These are phyloP conservation scores for Drosophila dunni DNA, from an alignment of 1,140 invertebrate species.

Conservation along the genomic window DNA sequence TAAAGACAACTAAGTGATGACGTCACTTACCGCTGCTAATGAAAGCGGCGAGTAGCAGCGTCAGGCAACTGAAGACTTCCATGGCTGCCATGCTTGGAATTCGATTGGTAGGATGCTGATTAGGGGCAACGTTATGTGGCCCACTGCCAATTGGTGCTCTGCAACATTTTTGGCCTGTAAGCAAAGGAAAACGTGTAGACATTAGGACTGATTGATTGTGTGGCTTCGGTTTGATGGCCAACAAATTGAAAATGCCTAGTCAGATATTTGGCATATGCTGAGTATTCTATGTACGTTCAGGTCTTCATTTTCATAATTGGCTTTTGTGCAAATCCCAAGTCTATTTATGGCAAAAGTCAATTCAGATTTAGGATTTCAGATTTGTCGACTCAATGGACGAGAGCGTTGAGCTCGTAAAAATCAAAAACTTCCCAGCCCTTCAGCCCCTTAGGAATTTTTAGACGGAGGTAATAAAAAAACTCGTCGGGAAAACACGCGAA, in stretches of 20 bases:
- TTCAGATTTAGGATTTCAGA: constrained; percentile 38
- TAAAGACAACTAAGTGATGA: neutral
- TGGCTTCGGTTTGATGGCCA: constrained; percentile 25
- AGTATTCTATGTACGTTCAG: neutral
- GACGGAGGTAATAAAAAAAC: constrained; percentile 61
- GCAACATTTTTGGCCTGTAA: constrained; percentile 50
- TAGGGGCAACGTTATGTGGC: constrained; percentile 40
- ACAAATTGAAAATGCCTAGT: constrained; percentile 43
- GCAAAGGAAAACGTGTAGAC: constrained; percentile 7
- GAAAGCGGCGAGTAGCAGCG: constrained; percentile 60
- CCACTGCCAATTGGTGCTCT: constrained; percentile 44
- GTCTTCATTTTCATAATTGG: constrained; percentile 50
- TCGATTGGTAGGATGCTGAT: constrained; percentile 44
- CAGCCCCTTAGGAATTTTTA: neutral
- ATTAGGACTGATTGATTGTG: constrained; percentile 46
- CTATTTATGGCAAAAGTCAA: constrained; percentile 36
- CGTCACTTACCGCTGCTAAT: constrained; percentile 62
- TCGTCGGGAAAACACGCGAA: constrained; percentile 26
- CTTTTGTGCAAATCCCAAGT: constrained; percentile 41
- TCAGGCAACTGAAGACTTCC: constrained; percentile 61
- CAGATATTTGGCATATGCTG: constrained; percentile 24
- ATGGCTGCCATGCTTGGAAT: constrained; percentile 56
- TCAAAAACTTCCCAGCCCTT: constrained; percentile 28
- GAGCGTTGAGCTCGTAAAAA: constrained; percentile 43
- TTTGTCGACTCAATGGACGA: constrained; percentile 33